These are phyloP conservation scores for Tenualosa thibaudeaui DNA, from an alignment of 2,797 vertebrate genomes.

Conservation along the genomic window DNA sequence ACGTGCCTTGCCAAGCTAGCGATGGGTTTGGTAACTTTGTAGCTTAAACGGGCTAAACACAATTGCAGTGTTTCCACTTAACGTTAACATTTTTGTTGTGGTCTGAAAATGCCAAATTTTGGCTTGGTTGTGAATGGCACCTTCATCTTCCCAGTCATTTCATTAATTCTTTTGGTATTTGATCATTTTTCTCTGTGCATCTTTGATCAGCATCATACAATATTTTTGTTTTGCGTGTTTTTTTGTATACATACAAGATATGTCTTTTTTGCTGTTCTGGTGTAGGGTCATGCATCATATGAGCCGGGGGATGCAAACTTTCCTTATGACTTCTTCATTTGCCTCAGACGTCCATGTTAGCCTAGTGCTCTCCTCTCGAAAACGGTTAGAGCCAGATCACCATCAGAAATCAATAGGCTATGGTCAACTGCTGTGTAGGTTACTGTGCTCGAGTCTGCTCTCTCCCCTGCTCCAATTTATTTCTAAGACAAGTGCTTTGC, in stretches of 20 bases:
- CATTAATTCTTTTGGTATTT: background rate
- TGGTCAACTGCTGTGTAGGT: background rate
- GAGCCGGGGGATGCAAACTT: background rate
- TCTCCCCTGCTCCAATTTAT: slow-evolving; percentile 17
- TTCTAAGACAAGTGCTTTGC: background rate
- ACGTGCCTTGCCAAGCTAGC: background rate
- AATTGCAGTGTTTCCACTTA: background rate
- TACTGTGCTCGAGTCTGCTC: background rate
- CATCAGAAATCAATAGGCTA: background rate
- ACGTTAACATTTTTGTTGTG: background rate
- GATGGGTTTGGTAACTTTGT: background rate
- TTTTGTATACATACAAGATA: no score
- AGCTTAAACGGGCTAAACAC: background rate
- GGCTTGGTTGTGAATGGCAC: background rate
- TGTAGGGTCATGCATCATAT: background rate
- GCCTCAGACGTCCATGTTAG: background rate
- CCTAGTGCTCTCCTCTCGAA: background rate
- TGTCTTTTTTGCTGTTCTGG: background rate
- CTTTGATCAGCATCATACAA: background rate
- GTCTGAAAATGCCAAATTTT: background rate
- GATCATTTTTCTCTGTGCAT: background rate
- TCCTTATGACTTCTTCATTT: background rate
- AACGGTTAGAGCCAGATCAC: background rate
- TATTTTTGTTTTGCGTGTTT: background rate
- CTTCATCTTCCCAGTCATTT: background rate